These are phyloP conservation scores for Plebejus argus DNA, from an alignment of 2,888 invertebrate species.

Conservation along the genomic window DNA sequence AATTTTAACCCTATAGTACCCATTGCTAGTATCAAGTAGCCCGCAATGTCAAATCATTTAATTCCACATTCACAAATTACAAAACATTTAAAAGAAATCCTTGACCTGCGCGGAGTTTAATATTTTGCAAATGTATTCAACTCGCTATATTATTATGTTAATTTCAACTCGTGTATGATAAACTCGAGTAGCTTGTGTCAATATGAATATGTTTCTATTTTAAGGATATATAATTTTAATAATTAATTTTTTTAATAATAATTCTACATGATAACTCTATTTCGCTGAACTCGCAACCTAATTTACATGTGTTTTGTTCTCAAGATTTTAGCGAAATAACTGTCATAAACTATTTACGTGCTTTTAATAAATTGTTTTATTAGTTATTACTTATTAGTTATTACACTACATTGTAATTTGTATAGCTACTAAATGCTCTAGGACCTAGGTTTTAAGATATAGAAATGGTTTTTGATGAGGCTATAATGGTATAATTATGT, in stretches of 20 bases:
- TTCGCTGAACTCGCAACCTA: not conserved
- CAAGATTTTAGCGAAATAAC: not conserved
- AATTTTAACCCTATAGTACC: no score
- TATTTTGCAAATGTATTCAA: conserved; percentile 29
- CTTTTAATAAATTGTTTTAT: no score
- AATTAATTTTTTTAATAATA: no score
- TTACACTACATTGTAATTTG: no score
- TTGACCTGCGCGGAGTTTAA: conserved; percentile 24
- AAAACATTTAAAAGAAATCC: conserved; percentile 23
- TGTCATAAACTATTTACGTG: no score
- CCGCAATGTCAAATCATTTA: not conserved
- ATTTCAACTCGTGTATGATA: conserved; percentile 12
- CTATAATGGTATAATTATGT: no score
- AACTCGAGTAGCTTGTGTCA: not conserved
- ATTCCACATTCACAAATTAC: conserved; percentile 21
- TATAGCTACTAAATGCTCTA: no score
- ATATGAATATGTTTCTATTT: not conserved
- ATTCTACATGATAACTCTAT: not conserved
- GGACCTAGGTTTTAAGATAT: no score
- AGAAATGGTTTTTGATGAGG: no score
- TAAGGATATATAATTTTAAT: not conserved
- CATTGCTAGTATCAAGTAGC: not conserved
- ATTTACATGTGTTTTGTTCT: not conserved
- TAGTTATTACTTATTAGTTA: no score
- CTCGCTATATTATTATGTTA: conserved; percentile 20